Percentiles rank a stretch among this genome's conserved stretches.
Evolutionary conservation across 2,797 vertebrate genomes (phyloP).

Genomic region (Neostethus bicornis): DNA sequence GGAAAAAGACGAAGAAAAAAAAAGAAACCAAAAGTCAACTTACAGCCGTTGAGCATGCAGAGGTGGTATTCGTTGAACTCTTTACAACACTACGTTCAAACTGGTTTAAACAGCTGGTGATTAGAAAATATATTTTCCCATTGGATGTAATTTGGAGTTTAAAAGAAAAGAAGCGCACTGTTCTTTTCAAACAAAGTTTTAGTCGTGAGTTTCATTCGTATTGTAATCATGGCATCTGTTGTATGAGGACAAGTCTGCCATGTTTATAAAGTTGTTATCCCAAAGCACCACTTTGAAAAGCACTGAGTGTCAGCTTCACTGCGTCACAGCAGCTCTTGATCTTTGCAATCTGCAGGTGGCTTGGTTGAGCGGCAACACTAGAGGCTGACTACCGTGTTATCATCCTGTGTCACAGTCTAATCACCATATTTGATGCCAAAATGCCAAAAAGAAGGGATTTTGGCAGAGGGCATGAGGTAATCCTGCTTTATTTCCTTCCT

Average conservation of each 20-base stretch:
- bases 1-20: background rate
- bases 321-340: conserved; percentile 28
- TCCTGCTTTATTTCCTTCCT: conserved; percentile 34
- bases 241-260: background rate
- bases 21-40: conserved; percentile 56
- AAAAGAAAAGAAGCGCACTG: no score
- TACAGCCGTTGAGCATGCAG: conserved; percentile 60
- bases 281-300: conserved; percentile 3
- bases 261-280: conserved; percentile 6
- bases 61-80: conserved; percentile 35
- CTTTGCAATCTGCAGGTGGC: conserved; percentile 55
- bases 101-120: conserved; percentile 14
- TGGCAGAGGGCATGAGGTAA: conserved; percentile 57
- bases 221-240: background rate
- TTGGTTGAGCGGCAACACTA: conserved; percentile 21
- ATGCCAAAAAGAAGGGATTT: conserved; percentile 53
- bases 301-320: conserved; percentile 9
- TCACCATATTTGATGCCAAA: conserved; percentile 53
- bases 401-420: conserved; percentile 52
- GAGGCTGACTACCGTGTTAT: conserved; percentile 37
- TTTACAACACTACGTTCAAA: conserved; percentile 24
- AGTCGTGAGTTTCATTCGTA: background rate
- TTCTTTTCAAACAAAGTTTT: no score
- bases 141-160: background rate
- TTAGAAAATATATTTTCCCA: conserved; percentile 6